These are phyloP conservation scores for Dorcus parallelipipedus DNA, from an alignment of 2,888 invertebrate species.

Conservation along the genomic window DNA sequence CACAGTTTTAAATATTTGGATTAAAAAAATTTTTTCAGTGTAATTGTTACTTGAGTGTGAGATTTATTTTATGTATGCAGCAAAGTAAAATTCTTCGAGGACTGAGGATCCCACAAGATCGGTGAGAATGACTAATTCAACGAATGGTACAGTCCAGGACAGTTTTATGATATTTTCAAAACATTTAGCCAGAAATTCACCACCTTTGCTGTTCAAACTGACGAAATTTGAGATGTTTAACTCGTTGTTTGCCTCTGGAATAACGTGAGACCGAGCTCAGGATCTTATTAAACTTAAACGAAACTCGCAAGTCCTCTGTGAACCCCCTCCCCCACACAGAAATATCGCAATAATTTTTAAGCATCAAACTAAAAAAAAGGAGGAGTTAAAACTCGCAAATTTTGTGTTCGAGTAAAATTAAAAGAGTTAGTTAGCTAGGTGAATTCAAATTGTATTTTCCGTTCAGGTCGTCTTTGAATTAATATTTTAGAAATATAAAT, in stretches of 20 bases:
- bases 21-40: background rate
- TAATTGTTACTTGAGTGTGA: background rate
- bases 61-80: constrained; percentile 52
- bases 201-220: constrained; percentile 44
- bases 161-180: constrained; percentile 20
- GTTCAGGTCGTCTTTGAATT: background rate
- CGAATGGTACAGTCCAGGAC: constrained; percentile 11
- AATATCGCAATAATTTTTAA: no score
- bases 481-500: background rate
- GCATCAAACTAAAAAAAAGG: background rate
- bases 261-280: background rate
- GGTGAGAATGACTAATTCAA: constrained; percentile 50
- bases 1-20: background rate
- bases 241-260: constrained; percentile 3
- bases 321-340: background rate
- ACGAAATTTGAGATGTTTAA: constrained; percentile 7
- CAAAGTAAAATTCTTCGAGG: constrained; percentile 75
- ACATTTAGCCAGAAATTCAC: constrained; percentile 24
- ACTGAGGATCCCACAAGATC: constrained; percentile 70
- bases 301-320: background rate
- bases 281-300: no score
- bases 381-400: constrained; percentile 2
- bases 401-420: background rate
- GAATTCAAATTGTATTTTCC: background rate
- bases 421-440: background rate